Percentiles rank a stretch among this genome's conserved stretches.
phyloP scores from a whole-genome alignment of 2,113 vertebrate species.

The Aldabrachelys gigantea region DNA sequence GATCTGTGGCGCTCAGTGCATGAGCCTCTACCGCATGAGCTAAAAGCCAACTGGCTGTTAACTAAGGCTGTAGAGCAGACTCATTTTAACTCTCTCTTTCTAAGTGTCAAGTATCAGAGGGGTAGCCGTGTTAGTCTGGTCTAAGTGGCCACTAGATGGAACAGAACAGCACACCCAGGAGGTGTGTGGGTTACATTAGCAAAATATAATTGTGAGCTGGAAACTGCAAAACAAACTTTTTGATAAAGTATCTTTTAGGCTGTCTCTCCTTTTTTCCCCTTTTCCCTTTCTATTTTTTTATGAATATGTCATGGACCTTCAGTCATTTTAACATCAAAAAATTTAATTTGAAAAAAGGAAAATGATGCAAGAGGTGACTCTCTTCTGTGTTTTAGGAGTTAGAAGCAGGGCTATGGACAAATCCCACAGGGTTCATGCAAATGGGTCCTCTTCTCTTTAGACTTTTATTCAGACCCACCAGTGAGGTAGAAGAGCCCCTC shows the following conservation, averaged over 20 bases:
- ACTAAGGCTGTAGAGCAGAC: no score
- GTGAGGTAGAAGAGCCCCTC: neutral
- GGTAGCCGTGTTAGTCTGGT: no score
- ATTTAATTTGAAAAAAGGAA: neutral
- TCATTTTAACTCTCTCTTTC: no score
- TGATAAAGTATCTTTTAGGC: neutral
- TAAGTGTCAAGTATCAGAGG: no score
- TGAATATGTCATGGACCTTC: neutral
- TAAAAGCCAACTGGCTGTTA: no score
- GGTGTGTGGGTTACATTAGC: no score
- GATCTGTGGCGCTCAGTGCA: no score
- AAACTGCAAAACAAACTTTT: neutral
- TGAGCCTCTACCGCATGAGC: no score
- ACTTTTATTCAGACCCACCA: neutral
- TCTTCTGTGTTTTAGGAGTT: rapidly evolving
- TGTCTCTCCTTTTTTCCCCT: neutral
- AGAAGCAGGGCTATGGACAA: neutral
- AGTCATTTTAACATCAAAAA: neutral
- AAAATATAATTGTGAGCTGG: rapidly evolving
- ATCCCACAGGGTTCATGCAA: neutral
- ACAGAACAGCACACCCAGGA: no score
- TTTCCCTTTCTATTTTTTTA: neutral
- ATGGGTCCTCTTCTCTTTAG: neutral
- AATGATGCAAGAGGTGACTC: neutral
- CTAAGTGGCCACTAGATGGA: no score